phyloP scores from a whole-genome alignment of 2,113 vertebrate species.

The Tricholaema leucomelas region DNA sequence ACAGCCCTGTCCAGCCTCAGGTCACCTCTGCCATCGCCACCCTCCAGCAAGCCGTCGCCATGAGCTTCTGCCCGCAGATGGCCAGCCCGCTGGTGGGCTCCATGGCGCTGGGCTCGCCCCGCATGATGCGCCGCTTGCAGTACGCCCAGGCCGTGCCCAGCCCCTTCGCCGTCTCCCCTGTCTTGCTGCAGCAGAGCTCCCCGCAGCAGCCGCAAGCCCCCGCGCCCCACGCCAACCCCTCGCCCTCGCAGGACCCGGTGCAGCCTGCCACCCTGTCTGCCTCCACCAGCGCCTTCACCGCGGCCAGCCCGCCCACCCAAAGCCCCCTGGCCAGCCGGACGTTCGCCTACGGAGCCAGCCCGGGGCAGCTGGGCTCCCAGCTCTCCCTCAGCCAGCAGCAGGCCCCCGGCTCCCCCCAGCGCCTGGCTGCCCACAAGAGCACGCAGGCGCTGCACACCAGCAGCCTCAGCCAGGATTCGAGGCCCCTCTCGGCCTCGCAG shows the following conservation, averaged over 20 bases:
- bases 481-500: conserved; percentile 91
- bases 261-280: neutral
- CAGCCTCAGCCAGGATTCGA: conserved; percentile 87
- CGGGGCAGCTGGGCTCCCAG: conserved; percentile 83
- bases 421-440: conserved; percentile 81
- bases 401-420: conserved; percentile 76
- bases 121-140: conserved; percentile 87
- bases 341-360: conserved; percentile 77
- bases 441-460: conserved; percentile 85
- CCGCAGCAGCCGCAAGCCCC: conserved; percentile 73
- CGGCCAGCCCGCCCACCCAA: conserved; percentile 81
- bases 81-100: conserved; percentile 83
- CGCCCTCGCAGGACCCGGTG: conserved; percentile 60
- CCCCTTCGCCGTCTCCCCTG: conserved; percentile 81
- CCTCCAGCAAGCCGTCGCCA: conserved; percentile 93
- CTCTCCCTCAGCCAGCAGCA: conserved; percentile 85
- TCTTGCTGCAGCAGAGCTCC: conserved; percentile 77
- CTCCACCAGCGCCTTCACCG: conserved; percentile 72
- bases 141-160: conserved; percentile 82
- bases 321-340: conserved; percentile 83
- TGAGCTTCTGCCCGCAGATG: conserved; percentile 94
- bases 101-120: conserved; percentile 85
- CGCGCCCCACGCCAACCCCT: conserved; percentile 71
- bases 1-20: conserved; percentile 74
- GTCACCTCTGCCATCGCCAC: conserved; percentile 90